Base-by-base conservation (phyloP, 2,113 vertebrate species). In the Amphiprion ocellaris region DNA sequence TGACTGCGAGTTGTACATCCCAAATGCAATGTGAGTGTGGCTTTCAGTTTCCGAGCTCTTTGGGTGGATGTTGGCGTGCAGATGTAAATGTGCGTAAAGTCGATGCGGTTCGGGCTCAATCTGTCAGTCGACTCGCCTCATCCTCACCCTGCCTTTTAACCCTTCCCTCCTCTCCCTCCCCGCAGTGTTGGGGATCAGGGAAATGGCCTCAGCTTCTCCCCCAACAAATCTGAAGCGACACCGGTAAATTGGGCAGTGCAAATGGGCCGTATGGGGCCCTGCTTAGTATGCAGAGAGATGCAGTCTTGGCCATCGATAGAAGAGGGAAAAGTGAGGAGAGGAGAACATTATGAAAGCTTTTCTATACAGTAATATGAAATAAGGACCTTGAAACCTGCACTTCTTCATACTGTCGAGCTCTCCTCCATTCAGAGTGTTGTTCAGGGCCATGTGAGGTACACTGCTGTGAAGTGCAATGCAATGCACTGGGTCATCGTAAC, bases 161-260 rank as follows among this genome's bases (percentile, higher is more conserved):
- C 73, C 70, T 24, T 23, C n/a, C 46, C 47, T 44, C 33, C 60
- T 16, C 64, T 16, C 58, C 46, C 50, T 63, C 69, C 41, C 49
- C 47, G 30, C 53, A 58, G 87, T 66, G 74, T 39, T 30, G 30
- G 28, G 62, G 62, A 85, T 78, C 82, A 85, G 66, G 66, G 41
- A 84, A 63, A 83, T 61, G 67, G 77, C 68, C 75, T 70, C 68
- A 75, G 82, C 80, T 82, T 84, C 83, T 72, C 73, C 77, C 69
- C 82, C 59, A 67, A 87, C 90, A 94, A 94, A 95, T 94, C 79
- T 83, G 87, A 95, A 92, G 89, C 65, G 90, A 94, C 90, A 86
- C 79, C 85, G 80, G 85, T 84, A 92, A 94, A 94, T 93, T 93
- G 91, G 80, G 60, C 60, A 61, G 87, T 72, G 82, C 82, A 94